These are phyloP conservation scores for Blastobasis adustella DNA, from an alignment of 2,888 invertebrate species.

Conservation along the genomic window DNA sequence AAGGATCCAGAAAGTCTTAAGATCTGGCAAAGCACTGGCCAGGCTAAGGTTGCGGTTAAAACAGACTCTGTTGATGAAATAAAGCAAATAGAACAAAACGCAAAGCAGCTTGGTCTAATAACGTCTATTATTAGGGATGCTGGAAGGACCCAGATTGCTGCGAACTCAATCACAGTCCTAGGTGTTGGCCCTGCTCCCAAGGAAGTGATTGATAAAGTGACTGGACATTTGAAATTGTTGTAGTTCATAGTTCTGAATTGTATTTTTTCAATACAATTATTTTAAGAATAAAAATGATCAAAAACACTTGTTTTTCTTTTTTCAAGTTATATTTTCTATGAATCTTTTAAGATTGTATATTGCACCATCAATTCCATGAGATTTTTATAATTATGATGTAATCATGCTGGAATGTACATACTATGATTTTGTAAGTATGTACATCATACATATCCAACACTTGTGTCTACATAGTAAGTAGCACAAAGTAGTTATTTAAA, in stretches of 20 bases:
- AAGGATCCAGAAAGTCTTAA: constrained; percentile 76
- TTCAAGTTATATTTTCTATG: no score
- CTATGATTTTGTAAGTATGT: no score
- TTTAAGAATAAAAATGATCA: no score
- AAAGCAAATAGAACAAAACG: constrained; percentile 79
- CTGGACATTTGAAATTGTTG: constrained; percentile 90
- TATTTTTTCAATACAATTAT: no score
- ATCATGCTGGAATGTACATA: no score
- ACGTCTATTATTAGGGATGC: constrained; percentile 90
- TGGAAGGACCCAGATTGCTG: constrained; percentile 93
- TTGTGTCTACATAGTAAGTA: no score
- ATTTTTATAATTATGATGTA: no score
- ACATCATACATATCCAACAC: no score
- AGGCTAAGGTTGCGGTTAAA: constrained; percentile 91
- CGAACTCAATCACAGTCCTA: constrained; percentile 91
- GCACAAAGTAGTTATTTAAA: no score
- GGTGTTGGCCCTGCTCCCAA: constrained; percentile 94
- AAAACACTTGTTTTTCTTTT: no score
- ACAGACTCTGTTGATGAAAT: constrained; percentile 85
- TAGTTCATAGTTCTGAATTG: constrained; percentile 44
- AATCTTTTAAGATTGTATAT: no score
- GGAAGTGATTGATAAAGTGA: constrained; percentile 84
- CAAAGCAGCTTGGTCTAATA: constrained; percentile 80
- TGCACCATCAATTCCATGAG: no score
- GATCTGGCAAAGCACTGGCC: constrained; percentile 80